Conservation (phyloP, 1,140 invertebrate species). For the Drosophila asahinai region DNA sequence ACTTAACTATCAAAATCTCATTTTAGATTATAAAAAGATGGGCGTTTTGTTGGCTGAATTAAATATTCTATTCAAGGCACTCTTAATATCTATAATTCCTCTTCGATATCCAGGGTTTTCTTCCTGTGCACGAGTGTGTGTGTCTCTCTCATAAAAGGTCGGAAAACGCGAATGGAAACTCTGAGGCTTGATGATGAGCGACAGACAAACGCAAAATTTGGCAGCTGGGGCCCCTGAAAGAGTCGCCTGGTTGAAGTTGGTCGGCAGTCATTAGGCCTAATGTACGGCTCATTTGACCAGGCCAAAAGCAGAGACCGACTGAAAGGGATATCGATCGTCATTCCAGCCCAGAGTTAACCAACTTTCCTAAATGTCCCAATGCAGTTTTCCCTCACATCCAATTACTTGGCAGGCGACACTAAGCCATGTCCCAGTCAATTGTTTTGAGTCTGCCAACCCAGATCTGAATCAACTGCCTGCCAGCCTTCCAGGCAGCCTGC, state of each 20-base stretch:
- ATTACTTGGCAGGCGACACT: constrained; percentile 36
- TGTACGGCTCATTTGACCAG: constrained; percentile 31
- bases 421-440: constrained; percentile 49
- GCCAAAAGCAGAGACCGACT: background rate
- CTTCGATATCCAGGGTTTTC: too few species aligned
- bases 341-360: constrained; percentile 10
- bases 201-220: constrained; percentile 32
- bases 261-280: constrained; percentile 44
- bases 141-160: constrained; percentile 41
- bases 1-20: too few species aligned
- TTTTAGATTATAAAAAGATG: too few species aligned
- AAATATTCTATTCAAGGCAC: too few species aligned
- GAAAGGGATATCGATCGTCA: constrained; percentile 31
- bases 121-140: background rate
- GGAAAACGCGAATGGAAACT: constrained; percentile 36
- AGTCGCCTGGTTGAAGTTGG: constrained; percentile 27
- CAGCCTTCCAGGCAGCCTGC: constrained; percentile 1
- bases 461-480: constrained; percentile 22
- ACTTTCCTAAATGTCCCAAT: constrained; percentile 22
- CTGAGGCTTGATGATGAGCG: constrained; percentile 39
- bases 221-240: constrained; percentile 33
- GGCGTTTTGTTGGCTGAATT: too few species aligned
- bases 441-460: constrained; percentile 38
- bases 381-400: constrained; percentile 47
- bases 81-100: too few species aligned